A percentile compares a stretch with the other conserved stretches of the same genome.
Conservation (phyloP, 2,797 vertebrate species). For the Holocentrus rufus region DNA sequence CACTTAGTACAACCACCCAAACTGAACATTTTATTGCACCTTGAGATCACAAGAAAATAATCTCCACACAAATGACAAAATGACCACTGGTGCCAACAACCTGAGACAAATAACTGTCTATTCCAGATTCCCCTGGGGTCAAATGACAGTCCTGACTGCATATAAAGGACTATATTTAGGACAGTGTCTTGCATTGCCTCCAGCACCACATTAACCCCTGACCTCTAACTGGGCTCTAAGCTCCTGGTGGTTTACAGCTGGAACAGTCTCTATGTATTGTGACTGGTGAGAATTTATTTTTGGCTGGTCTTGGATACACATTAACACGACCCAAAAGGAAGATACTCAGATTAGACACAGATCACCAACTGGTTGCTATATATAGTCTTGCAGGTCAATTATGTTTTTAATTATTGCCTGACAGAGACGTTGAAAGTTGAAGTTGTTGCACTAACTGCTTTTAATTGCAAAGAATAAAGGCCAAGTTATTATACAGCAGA, state of each 20-base stretch:
- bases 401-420: background rate
- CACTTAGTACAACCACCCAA: no score
- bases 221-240: constrained; percentile 68
- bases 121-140: constrained; percentile 64
- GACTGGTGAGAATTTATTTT: constrained; percentile 19
- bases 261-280: constrained; percentile 35
- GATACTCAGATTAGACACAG: background rate
- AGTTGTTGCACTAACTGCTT: background rate
- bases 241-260: constrained; percentile 73
- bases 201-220: constrained; percentile 76
- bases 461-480: background rate
- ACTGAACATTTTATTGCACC: constrained; percentile 3
- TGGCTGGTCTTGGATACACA: background rate
- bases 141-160: constrained; percentile 58
- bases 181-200: constrained; percentile 69
- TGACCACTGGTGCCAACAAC: constrained; percentile 52
- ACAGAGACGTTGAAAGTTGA: background rate
- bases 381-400: background rate
- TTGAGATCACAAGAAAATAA: constrained; percentile 26
- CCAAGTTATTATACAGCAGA: background rate
- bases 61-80: constrained; percentile 34
- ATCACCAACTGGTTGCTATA: background rate
- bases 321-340: background rate
- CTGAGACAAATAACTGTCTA: constrained; percentile 65
- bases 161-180: constrained; percentile 75